A percentile compares a stretch with the other conserved stretches of the same genome.
Evolutionary conservation across 2,797 vertebrate genomes (phyloP).

Genomic region (Lophotriccus pileatus): DNA sequence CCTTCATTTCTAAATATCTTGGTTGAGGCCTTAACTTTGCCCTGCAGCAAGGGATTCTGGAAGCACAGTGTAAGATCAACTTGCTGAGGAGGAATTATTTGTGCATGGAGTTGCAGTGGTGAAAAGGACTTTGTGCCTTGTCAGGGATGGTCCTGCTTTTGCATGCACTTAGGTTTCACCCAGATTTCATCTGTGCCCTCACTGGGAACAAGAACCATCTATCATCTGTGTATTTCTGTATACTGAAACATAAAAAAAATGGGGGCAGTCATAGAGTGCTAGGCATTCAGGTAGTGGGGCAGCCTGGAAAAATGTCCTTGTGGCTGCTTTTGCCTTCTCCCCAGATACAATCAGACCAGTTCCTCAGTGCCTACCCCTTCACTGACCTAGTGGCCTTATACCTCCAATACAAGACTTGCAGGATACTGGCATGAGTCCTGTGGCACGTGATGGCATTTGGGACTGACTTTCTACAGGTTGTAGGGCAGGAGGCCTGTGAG

Average conservation of each 20-base stretch:
- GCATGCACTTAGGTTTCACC: background rate
- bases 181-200: background rate
- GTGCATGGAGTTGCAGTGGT: background rate
- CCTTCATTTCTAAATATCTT: background rate
- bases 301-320: background rate
- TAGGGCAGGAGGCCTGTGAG: background rate
- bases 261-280: background rate
- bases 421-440: background rate
- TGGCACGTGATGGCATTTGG: background rate
- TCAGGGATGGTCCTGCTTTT: background rate
- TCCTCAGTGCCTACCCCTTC: background rate
- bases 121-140: background rate
- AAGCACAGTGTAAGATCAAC: rapidly evolving
- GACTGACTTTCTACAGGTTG: background rate
- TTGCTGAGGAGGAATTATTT: background rate
- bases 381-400: background rate
- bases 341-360: background rate
- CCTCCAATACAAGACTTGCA: background rate
- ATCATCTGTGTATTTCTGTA: background rate
- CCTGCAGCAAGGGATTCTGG: background rate
- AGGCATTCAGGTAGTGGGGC: background rate
- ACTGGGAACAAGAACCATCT: background rate
- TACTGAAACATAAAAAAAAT: background rate
- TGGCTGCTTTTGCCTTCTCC: background rate
- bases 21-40: background rate